Conservation (phyloP, 2,797 vertebrate genomes). For the Sarcophilus harrisii region DNA sequence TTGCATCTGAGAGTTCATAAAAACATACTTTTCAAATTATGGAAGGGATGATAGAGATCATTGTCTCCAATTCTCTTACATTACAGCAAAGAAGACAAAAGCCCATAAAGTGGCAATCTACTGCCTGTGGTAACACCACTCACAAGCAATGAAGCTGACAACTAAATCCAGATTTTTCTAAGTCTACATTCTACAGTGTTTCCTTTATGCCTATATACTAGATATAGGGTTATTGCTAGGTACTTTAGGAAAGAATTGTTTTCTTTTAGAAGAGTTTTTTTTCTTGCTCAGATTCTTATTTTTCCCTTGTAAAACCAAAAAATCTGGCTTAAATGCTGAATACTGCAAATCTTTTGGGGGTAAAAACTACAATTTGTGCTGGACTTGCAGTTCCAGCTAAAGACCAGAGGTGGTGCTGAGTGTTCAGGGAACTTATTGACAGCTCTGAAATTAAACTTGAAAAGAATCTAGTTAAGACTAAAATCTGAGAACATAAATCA, state of each 20-base stretch:
- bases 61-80: not conserved
- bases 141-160: not conserved
- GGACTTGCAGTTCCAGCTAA: conserved; percentile 50
- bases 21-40: not conserved
- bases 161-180: not conserved
- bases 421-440: conserved; percentile 65
- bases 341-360: too few species aligned
- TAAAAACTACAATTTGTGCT: not conserved
- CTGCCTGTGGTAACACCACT: not conserved
- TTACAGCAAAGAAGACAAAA: not conserved
- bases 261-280: not conserved
- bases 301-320: not conserved
- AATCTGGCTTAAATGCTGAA: not conserved
- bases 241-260: not conserved
- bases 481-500: not conserved
- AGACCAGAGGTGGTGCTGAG: conserved; percentile 78
- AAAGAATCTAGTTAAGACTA: not conserved
- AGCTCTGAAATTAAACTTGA: conserved; percentile 25
- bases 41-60: not conserved
- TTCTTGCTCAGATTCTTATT: not conserved
- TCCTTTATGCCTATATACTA: not conserved
- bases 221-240: not conserved
- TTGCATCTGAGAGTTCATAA: not conserved
- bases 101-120: not conserved
- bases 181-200: not conserved